Evolutionary conservation across 2,797 vertebrate genomes (phyloP), one percentile per base, ranked within the genome.

Genomic region (Ambastaia sidthimunki): DNA sequence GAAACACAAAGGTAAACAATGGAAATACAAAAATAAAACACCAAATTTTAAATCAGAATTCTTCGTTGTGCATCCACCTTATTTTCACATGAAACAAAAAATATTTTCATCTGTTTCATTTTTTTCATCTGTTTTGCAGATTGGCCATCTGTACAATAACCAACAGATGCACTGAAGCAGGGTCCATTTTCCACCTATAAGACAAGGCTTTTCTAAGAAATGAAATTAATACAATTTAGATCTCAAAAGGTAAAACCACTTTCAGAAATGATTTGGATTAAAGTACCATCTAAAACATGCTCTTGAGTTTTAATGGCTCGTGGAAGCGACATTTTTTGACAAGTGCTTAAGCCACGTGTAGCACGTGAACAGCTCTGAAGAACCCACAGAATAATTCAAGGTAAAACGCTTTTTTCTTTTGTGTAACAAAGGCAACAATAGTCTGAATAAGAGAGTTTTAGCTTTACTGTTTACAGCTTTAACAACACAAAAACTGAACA

Each of bases 201-300:
- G 57, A 21, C 44, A 41, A 80, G 7, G 41, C 19, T 52, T 60
- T 77, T 83, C 67, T 19, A 60, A 67, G 23, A 80, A 76, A 71
- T 62, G 12, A n/a, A 82, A 78, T 76, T 4, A 79, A 83, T 41
- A 25, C 62, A 78, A 69, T 25, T 7, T 54, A 25, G 18, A 70
- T 80, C 21, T 78, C 34, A 41, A 80, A 70, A 50, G 52, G 19
- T 19, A 25, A 71, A 66, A 74, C 15, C 1, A 66, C 41, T 52
- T 65, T 48, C 57, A 47, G 62, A 67, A 78, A 80, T 67, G 11
- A 44, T 66, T 31, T 62, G 6, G 57, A 72, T 21, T 23, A 68
- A 70, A 77, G 54, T 48, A 34, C 37, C 25, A 16, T 34, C 18
- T 70, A 50, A 60, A 48, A 70, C 47, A 62, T 34, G 54, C 54